Base-by-base conservation (phyloP, 2,797 vertebrate genomes). In the Podarcis siculus region DNA sequence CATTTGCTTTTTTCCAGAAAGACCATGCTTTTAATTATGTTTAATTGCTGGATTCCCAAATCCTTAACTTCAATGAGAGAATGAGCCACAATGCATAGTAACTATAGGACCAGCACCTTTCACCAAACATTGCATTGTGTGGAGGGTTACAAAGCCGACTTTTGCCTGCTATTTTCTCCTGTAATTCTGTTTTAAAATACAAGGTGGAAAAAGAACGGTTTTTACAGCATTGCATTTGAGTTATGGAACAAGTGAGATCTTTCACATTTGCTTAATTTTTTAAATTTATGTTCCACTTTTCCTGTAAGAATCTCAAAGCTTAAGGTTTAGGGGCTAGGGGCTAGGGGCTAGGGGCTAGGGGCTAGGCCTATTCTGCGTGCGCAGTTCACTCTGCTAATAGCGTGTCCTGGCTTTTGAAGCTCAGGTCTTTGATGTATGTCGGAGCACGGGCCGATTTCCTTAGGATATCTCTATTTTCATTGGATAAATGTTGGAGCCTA, bases 11-110 rank as follows among this genome's bases (percentile, higher is more conserved):
- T 13, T 42, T 72, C 23, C 1, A 39, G 12, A 90, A 89, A 84
- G 25, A 21, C 10, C 27, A 39, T 67, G 21, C 0, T 81, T 83
- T 75, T 92, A 78, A 71, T 82, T 83, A 90, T 2, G 78, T 83
- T 88, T 32, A 83, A 64, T 9, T 83, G 2, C 19, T 13, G 6
- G 87, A 86, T 78, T 91, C 91, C 72, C 39, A 88, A 82, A 42
- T 5, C 5, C 87, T 92, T 87, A 25, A 5, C 84, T 79, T 89
- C 23, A 83, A 25, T 39, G 66, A 71, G 5, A 19, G 73, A 7
- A 5, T 85, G 83, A 86, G 6, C 73, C 30, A 81, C 87, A 82
- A 85, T 86, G 32, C n/a, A 86, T 30, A 6, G 39, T 49, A 83
- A 49, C 80, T 67, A 19, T 82, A 1, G 6, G 45, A 82, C 39